These are phyloP conservation scores for Clitarchus hookeri DNA, from an alignment of 2,888 invertebrate species.

Conservation along the genomic window DNA sequence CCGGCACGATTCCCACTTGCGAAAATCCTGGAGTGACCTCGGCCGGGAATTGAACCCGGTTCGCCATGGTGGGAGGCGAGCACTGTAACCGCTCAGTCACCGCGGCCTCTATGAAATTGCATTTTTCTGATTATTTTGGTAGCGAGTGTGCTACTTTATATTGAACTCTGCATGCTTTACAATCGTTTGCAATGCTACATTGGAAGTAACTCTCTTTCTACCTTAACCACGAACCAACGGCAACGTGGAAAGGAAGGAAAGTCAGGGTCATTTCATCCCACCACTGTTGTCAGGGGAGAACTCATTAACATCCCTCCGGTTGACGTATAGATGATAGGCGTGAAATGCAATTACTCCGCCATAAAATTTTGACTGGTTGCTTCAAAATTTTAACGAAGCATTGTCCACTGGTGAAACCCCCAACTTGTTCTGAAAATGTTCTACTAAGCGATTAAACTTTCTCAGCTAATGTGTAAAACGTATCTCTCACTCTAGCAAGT, in stretches of 20 bases:
- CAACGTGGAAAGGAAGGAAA: neutral
- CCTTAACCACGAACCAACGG: neutral
- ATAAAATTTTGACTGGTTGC: neutral
- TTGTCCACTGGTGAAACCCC: neutral
- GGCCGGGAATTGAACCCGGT: too few relatives aligned
- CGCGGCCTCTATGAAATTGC: too few relatives aligned
- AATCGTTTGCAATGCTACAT: neutral
- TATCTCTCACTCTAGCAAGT: too few relatives aligned
- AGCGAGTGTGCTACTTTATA: too few relatives aligned
- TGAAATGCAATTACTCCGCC: neutral
- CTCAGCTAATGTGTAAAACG: too few relatives aligned
- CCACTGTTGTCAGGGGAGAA: neutral
- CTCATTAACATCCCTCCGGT: neutral
- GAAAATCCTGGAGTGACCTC: too few relatives aligned
- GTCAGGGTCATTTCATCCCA: neutral
- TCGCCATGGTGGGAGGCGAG: too few relatives aligned
- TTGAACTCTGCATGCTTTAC: too few relatives aligned
- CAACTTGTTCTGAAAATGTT: neutral
- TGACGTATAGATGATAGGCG: neutral
- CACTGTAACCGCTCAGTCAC: too few relatives aligned
- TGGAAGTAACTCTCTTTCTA: neutral
- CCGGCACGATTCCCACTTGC: too few relatives aligned
- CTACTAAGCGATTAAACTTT: too few relatives aligned
- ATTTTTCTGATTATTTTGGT: too few relatives aligned
- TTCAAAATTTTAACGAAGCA: neutral